Conservation (phyloP, 2,888 invertebrate species). For the Brachyopa scutellaris region DNA sequence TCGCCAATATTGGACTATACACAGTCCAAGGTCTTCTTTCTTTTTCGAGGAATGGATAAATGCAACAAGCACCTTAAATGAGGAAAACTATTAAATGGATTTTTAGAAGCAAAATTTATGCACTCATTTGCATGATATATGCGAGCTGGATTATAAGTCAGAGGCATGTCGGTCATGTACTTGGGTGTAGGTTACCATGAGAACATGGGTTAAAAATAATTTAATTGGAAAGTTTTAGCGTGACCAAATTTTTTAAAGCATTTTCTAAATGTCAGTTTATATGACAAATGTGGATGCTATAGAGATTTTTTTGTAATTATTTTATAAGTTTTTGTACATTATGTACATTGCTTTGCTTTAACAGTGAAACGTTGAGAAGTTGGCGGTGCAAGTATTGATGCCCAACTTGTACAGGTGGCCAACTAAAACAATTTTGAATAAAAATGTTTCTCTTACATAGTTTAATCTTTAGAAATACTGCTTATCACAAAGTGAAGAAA, state of each 20-base stretch:
- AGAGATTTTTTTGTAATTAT: too few species aligned
- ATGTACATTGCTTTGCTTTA: too few species aligned
- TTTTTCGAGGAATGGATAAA: neutral
- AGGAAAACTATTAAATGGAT: conserved; percentile 34
- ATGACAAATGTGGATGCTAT: neutral
- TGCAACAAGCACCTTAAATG: conserved; percentile 60
- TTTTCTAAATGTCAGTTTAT: neutral
- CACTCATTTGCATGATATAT: conserved; percentile 45
- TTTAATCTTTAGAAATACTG: too few species aligned
- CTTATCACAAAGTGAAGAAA: too few species aligned
- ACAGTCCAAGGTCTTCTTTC: conserved; percentile 47
- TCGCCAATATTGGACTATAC: conserved; percentile 4
- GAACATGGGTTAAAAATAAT: conserved; percentile 9
- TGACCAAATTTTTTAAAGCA: neutral
- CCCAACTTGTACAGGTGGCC: too few species aligned
- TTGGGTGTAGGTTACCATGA: conserved; percentile 34
- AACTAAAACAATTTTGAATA: too few species aligned
- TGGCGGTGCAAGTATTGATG: too few species aligned
- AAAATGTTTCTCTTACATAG: too few species aligned
- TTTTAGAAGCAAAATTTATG: conserved; percentile 43
- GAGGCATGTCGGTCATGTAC: conserved; percentile 34
- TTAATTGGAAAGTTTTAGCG: conserved; percentile 8
- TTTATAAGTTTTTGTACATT: too few species aligned
- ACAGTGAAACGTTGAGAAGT: too few species aligned
- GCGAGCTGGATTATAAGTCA: neutral